A percentile compares a stretch with the other conserved stretches of the same genome.
phyloP scores from a whole-genome alignment of 1,140 invertebrate genomes.

The Lutraria rhynchaena region DNA sequence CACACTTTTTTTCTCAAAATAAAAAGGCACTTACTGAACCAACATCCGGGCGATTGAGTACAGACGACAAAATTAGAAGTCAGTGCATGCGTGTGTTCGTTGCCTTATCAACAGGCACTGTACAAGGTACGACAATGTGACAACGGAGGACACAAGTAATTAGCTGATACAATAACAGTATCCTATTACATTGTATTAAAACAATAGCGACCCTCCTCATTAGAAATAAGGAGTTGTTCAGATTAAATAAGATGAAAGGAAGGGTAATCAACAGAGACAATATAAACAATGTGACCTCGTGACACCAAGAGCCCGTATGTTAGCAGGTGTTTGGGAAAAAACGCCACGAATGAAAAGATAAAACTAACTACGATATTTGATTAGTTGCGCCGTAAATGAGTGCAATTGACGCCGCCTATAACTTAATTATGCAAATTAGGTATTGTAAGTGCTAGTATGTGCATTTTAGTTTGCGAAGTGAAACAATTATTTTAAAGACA shows the following conservation, averaged over 20 bases:
- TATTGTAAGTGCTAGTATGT: too few species aligned
- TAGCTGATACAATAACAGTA: conserved; percentile 11
- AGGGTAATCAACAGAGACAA: conserved; percentile 29
- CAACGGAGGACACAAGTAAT: conserved; percentile 13
- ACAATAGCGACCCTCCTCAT: conserved; percentile 21
- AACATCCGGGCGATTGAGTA: too few species aligned
- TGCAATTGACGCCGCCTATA: too few species aligned
- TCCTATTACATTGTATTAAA: conserved; percentile 32
- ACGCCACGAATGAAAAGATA: not conserved
- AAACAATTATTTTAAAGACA: too few species aligned
- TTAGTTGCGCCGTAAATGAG: too few species aligned
- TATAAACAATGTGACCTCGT: conserved; percentile 24
- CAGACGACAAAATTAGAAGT: too few species aligned
- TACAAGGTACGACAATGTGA: conserved; percentile 28
- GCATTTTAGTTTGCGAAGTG: too few species aligned
- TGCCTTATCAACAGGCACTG: not conserved
- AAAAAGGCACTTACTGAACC: too few species aligned
- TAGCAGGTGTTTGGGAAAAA: conserved; percentile 18
- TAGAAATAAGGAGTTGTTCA: conserved; percentile 29
- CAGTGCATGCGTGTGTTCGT: not conserved
- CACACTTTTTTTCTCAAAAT: too few species aligned
- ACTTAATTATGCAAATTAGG: too few species aligned
- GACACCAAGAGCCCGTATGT: not conserved
- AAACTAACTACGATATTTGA: not conserved
- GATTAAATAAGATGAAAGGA: conserved; percentile 39